phyloP scores from a whole-genome alignment of 2,888 invertebrate genomes.

The Protophormia terraenovae region DNA sequence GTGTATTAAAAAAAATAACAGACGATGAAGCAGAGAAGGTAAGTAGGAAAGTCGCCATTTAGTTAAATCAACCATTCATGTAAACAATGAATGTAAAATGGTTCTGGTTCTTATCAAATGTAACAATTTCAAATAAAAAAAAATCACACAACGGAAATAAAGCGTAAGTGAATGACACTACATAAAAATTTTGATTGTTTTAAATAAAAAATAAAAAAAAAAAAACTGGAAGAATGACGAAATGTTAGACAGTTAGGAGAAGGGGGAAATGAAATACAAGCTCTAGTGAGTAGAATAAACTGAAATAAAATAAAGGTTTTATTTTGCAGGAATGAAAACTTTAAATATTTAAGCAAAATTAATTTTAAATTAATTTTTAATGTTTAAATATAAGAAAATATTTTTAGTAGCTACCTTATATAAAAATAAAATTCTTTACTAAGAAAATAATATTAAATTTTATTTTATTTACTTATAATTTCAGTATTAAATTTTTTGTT shows the following conservation, averaged over 20 bases:
- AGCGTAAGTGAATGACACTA: conserved; percentile 62
- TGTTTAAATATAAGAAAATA: no score
- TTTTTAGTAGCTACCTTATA: no score
- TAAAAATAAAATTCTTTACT: no score
- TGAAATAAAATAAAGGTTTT: no score
- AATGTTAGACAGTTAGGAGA: neutral
- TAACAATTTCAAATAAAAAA: conserved; percentile 31
- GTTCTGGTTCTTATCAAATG: conserved; percentile 51
- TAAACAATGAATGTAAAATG: conserved; percentile 59
- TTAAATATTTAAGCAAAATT: no score
- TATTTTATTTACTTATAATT: no score
- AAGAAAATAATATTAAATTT: no score
- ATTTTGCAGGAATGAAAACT: no score
- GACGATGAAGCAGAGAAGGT: neutral
- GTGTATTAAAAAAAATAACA: neutral
- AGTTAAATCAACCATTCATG: conserved; percentile 62
- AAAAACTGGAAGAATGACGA: neutral
- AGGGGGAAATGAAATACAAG: neutral
- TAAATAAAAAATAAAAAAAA: conserved; percentile 40
- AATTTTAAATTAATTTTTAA: no score
- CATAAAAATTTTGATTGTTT: conserved; percentile 64
- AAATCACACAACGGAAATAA: conserved; percentile 60
- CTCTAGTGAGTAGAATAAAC: no score
- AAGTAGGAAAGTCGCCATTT: conserved; percentile 53
- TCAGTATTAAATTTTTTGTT: neutral